A percentile compares a stretch with the other conserved stretches of the same genome.
These are phyloP conservation scores for Ardeotis arabs DNA, from an alignment of 2,113 vertebrate genomes.

Conservation along the genomic window DNA sequence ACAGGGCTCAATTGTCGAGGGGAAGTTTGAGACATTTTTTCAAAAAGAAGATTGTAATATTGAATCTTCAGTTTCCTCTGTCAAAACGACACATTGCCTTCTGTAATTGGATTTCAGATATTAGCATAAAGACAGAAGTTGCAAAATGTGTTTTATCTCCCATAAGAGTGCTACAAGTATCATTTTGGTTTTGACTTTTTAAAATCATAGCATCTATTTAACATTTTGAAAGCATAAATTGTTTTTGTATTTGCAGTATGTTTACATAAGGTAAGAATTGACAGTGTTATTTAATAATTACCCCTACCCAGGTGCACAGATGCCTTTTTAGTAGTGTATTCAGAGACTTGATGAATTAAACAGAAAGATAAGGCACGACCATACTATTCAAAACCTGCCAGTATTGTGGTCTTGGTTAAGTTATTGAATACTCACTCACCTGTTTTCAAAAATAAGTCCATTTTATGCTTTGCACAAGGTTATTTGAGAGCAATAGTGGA, in stretches of 20 bases:
- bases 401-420: slow-evolving; percentile 18
- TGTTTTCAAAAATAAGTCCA: slow-evolving; percentile 35
- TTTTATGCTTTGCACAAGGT: slow-evolving; percentile 56
- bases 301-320: slow-evolving; percentile 41
- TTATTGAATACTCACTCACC: slow-evolving; percentile 52
- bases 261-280: slow-evolving; percentile 54
- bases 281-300: slow-evolving; percentile 67
- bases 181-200: background rate
- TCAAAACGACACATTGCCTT: background rate
- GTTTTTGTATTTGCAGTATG: slow-evolving; percentile 36
- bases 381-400: slow-evolving; percentile 22
- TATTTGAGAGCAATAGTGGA: slow-evolving; percentile 49
- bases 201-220: slow-evolving; percentile 1
- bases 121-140: background rate
- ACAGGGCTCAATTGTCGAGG: background rate
- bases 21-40: background rate
- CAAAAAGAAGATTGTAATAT: fast-evolving
- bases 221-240: slow-evolving; percentile 33
- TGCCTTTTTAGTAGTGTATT: slow-evolving; percentile 58
- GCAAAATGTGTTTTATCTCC: background rate
- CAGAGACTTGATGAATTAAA: slow-evolving; percentile 50
- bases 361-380: slow-evolving; percentile 72
- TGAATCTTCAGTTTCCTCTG: background rate
- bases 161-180: background rate
- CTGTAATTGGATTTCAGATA: background rate